Evolutionary conservation across 1,140 invertebrate genomes (phyloP).

Genomic region (Bombus sylvicola): DNA sequence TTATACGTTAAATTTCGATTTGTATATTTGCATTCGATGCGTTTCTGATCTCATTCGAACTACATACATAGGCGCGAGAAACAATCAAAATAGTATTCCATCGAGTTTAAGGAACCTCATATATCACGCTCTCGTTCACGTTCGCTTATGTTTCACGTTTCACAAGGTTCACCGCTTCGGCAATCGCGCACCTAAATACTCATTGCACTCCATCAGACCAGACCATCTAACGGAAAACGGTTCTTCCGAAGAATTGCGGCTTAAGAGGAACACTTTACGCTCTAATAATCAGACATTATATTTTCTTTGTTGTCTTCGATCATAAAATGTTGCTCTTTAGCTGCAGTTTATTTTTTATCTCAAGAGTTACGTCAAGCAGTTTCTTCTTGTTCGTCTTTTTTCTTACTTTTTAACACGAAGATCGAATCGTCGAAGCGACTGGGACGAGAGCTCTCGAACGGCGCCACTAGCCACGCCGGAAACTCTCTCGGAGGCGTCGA

Average conservation of each 20-base stretch:
- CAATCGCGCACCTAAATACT: conserved; percentile 33
- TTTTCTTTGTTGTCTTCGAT: neutral
- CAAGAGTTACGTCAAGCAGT: neutral
- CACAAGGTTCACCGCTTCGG: conserved; percentile 48
- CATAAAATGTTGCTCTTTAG: neutral
- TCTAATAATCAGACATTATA: neutral
- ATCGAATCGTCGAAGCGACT: conserved; percentile 66
- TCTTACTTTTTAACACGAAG: conserved; percentile 41
- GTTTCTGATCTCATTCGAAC: neutral
- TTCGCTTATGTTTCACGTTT: conserved; percentile 57
- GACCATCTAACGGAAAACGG: neutral
- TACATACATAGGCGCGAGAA: neutral
- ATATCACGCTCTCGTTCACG: conserved; percentile 55
- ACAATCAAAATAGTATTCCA: neutral
- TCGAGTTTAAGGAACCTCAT: conserved; percentile 6
- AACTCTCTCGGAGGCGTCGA: conserved; percentile 91
- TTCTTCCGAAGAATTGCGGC: neutral
- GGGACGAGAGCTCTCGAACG: conserved; percentile 76
- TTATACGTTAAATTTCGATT: neutral
- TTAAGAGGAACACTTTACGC: neutral
- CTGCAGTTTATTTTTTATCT: neutral
- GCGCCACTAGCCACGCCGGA: conserved; percentile 94
- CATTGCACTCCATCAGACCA: conserved; percentile 36
- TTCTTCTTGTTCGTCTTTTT: neutral
- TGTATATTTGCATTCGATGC: neutral